Conservation (phyloP, 2,113 vertebrate genomes). For the Melanotaenia duboulayi region DNA sequence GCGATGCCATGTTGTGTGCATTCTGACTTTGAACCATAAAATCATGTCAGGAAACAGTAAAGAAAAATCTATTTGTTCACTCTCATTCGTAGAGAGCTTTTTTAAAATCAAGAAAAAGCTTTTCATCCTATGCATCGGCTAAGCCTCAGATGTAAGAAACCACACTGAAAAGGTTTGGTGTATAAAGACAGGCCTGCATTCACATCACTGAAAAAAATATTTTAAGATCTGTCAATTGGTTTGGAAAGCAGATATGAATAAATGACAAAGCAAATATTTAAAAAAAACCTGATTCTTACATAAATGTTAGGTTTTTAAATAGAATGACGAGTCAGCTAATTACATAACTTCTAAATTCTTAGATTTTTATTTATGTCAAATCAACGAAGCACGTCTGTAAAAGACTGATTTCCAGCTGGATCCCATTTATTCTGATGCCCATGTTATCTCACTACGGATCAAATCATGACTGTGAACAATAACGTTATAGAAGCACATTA, state of each 20-base stretch:
- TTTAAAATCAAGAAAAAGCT: neutral
- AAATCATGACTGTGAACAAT: conserved; percentile 14
- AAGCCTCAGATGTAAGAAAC: neutral
- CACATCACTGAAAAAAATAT: neutral
- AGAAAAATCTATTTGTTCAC: neutral
- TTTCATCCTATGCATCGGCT: conserved; percentile 18
- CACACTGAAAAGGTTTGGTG: neutral
- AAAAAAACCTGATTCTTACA: neutral
- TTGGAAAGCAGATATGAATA: too few relatives aligned
- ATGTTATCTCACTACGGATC: neutral
- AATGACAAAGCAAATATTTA: too few relatives aligned
- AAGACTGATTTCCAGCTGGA: conserved; percentile 2
- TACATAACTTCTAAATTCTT: too few relatives aligned
- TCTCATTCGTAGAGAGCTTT: neutral
- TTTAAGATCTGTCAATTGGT: too few relatives aligned
- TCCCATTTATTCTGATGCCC: neutral
- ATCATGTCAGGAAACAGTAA: conserved; percentile 1
- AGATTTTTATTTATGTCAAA: neutral
- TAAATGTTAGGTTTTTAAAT: too few relatives aligned
- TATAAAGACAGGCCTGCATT: neutral
- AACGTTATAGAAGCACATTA: neutral
- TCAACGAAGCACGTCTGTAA: neutral
- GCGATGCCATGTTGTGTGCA: conserved; percentile 4
- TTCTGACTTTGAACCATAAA: conserved; percentile 19
- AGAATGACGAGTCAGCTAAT: too few relatives aligned